Conservation (phyloP, 2,113 vertebrate genomes). For the Rhinoptilus africanus region DNA sequence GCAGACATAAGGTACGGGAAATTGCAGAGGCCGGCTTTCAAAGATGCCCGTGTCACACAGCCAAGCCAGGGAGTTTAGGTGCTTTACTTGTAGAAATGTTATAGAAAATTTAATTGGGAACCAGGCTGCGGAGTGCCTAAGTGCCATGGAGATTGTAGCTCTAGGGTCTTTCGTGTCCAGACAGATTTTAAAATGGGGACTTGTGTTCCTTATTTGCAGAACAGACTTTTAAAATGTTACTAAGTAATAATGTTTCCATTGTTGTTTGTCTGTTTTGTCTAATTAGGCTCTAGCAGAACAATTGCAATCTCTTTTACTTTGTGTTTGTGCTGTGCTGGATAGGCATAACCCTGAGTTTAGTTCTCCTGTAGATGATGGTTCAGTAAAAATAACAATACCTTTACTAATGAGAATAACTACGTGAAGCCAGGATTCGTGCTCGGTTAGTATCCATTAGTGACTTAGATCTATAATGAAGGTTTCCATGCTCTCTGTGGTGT, state of each 20-base stretch:
- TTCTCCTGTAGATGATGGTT: not conserved
- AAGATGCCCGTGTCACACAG: not conserved
- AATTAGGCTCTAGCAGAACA: not conserved
- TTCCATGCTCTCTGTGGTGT: not conserved
- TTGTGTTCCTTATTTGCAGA: not conserved
- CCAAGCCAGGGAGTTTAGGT: not conserved
- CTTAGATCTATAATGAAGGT: not conserved
- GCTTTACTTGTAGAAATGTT: not conserved
- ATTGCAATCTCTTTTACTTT: not conserved
- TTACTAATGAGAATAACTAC: not conserved
- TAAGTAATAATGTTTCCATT: not conserved
- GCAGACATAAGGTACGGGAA: not conserved
- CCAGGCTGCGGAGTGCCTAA: not conserved
- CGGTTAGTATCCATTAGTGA: conserved; percentile 13
- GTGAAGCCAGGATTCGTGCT: not conserved
- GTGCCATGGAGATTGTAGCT: not conserved
- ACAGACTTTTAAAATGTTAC: not conserved
- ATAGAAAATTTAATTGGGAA: not conserved
- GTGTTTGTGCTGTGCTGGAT: not conserved
- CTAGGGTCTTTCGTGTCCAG: not conserved
- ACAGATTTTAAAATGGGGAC: not conserved
- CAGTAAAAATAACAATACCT: conserved; percentile 3
- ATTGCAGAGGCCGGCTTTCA: not conserved
- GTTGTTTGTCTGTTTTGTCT: not conserved
- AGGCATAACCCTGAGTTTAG: not conserved